phyloP scores from a whole-genome alignment of 2,797 vertebrate species.

The Cryptoprocta ferox region DNA sequence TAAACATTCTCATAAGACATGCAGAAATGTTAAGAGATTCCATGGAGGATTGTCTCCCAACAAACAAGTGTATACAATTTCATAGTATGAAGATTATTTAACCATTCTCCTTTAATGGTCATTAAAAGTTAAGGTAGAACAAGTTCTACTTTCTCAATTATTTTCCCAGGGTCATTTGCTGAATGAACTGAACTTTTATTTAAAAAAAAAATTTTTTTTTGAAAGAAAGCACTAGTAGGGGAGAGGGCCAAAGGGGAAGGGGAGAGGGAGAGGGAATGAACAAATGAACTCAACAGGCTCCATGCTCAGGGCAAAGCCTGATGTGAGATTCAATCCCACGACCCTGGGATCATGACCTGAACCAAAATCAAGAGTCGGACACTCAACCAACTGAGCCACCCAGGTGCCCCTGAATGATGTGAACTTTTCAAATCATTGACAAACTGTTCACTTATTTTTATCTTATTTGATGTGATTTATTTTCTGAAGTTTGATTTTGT shows the following conservation, averaged over 20 bases:
- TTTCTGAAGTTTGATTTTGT: conserved; percentile 31
- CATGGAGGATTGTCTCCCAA: neutral
- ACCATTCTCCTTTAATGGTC: neutral
- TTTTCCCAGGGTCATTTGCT: neutral
- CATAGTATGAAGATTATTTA: neutral
- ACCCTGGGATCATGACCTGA: too few species aligned
- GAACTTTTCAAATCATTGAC: neutral
- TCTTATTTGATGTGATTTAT: neutral
- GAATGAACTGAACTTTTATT: neutral
- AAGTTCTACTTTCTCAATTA: neutral
- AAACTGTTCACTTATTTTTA: neutral
- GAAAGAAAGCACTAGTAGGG: too few species aligned
- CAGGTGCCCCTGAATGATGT: neutral
- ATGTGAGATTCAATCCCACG: too few species aligned
- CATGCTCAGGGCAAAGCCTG: too few species aligned
- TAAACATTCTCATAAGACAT: neutral
- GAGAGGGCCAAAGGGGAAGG: too few species aligned
- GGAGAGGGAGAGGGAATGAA: too few species aligned
- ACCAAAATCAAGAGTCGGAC: too few species aligned
- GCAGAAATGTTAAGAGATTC: neutral
- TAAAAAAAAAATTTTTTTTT: too few species aligned
- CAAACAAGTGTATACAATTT: neutral
- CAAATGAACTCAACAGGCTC: too few species aligned
- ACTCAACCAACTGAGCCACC: too few species aligned
- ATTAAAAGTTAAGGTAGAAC: neutral